Base-by-base conservation (phyloP, 1,140 invertebrate genomes). In the Cephus cinctus region DNA sequence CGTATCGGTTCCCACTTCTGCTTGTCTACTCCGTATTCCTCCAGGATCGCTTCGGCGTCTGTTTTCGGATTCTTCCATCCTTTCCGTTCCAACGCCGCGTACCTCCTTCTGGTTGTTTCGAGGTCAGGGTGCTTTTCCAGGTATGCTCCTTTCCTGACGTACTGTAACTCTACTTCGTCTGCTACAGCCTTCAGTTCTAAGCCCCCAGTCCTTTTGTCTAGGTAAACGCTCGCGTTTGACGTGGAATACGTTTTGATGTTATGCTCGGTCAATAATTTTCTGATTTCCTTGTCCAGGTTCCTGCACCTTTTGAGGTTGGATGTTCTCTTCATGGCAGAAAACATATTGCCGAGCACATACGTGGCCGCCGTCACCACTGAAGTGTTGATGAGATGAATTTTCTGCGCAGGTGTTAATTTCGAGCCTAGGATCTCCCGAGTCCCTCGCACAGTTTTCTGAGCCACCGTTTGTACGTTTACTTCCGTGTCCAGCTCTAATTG, bases 401-500 rank as follows among this genome's bases (percentile, higher is more conserved):
- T 40, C 20, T 40, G 38, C 38, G 38, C 16, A 6, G 38, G 16
- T 40, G 38, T 20, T 8, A 40, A 5, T 12, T 18, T 40, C 16
- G 38, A 8, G 4, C 5, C 8, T 5, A 40, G 12, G 14, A 40
- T 40, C 38, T 40, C 38, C 20, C 12, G 38, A n/a, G 18, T 16
- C 18, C 32, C 32, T 5, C n/a, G n/a, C n/a, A n/a, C n/a, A n/a
- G 38, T 42, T 30, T 48, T 50, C 20, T 44, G 35, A 15, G 43
- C 25, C n/a, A 54, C 40, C n/a, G n/a, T 34, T 2, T 54, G 14
- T 20, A 47, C 43, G 47, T 50, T 54, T 2, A 11, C 19, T 18
- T 15, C 3, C 12, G 43, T 54, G 30, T 54, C 55, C 9, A 40
- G 25, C 36, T 57, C 51, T 16, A 54, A 23, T 25, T 57, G 55